phyloP scores from a whole-genome alignment of 2,888 invertebrate genomes.

The Latheticus oryzae region DNA sequence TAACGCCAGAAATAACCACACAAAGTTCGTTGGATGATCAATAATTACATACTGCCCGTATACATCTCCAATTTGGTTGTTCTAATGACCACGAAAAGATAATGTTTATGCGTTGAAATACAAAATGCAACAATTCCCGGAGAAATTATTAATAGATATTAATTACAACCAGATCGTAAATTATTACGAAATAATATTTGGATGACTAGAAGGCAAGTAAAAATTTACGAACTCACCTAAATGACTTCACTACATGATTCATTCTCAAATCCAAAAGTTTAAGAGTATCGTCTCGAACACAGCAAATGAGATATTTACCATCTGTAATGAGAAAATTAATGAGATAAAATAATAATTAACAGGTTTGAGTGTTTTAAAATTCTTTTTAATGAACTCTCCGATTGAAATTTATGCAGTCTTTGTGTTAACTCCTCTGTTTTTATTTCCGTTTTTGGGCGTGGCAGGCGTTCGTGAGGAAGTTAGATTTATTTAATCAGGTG shows the following conservation, averaged over 20 bases:
- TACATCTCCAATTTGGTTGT: constrained; percentile 10
- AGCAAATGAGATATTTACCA: constrained; percentile 88
- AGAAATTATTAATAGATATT: constrained; percentile 2
- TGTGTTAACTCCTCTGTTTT: constrained; percentile 41
- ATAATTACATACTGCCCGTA: constrained; percentile 15
- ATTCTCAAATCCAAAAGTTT: constrained; percentile 94
- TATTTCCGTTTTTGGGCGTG: constrained; percentile 50
- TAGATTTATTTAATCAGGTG: constrained; percentile 59
- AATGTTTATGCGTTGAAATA: too few species aligned
- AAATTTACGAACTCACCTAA: constrained; percentile 90
- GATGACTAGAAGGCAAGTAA: too few species aligned
- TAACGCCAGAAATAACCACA: constrained; percentile 7
- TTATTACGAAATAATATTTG: too few species aligned
- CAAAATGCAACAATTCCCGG: too few species aligned
- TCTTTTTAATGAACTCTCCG: constrained; percentile 51
- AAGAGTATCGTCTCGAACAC: constrained; percentile 95
- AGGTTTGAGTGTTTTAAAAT: too few species aligned
- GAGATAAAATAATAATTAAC: too few species aligned
- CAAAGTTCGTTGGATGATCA: constrained; percentile 9
- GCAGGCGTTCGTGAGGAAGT: constrained; percentile 47
- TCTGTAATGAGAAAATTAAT: constrained; percentile 71
- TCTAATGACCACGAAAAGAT: constrained; percentile 11
- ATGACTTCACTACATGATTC: constrained; percentile 90
- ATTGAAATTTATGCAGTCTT: constrained; percentile 51
- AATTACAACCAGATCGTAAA: constrained; percentile 1